Evolutionary conservation across 2,113 vertebrate genomes (phyloP).

Genomic region (Megaceryle torquata): DNA sequence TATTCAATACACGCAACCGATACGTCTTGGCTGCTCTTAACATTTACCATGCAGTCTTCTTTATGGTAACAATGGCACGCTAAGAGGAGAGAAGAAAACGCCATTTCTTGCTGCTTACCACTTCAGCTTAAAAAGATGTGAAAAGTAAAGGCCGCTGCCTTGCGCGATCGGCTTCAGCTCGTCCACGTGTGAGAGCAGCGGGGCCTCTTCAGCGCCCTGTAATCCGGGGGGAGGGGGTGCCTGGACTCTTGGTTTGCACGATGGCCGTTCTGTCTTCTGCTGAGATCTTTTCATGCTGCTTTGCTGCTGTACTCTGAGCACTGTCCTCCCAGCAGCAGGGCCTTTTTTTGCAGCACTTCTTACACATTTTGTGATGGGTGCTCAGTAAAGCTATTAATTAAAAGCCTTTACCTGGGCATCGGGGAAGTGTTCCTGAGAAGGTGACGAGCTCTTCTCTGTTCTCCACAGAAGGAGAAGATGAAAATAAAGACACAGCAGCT

Average conservation of each 20-base stretch:
- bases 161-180: neutral
- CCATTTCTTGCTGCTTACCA: neutral
- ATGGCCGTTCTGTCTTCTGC: neutral
- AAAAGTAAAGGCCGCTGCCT: neutral
- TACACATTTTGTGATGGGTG: neutral
- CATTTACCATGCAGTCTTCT: neutral
- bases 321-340: neutral
- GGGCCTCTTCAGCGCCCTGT: neutral
- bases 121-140: neutral
- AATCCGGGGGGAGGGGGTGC: neutral
- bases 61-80: neutral
- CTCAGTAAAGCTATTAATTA: neutral
- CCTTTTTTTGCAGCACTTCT: neutral
- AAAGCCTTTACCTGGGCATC: neutral
- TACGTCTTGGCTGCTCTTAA: neutral
- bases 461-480: slow-evolving; percentile 85
- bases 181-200: neutral
- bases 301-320: neutral
- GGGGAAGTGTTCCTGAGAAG: neutral
- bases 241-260: neutral
- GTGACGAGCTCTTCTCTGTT: neutral
- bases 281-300: neutral
- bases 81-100: neutral
- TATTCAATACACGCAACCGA: neutral
- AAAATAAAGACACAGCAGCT: slow-evolving; percentile 84